Evolutionary conservation across 2,113 vertebrate species (phyloP).

Genomic region (Oncorhynchus gorbuscha): DNA sequence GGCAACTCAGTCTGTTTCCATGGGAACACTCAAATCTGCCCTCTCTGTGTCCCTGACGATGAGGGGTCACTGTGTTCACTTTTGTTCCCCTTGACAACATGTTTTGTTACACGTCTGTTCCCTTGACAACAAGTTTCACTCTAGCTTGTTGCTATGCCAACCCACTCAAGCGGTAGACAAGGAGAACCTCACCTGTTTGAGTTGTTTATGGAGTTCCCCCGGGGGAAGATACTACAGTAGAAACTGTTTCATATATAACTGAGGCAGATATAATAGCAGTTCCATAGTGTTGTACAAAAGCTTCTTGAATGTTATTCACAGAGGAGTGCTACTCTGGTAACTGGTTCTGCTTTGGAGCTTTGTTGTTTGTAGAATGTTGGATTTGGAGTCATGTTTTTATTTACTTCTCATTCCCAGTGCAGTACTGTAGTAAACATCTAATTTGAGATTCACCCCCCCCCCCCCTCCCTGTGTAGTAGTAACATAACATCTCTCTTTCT

Average conservation of each 20-base stretch:
- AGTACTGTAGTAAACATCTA: constrained; percentile 23
- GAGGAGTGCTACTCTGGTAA: constrained; percentile 1
- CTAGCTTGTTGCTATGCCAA: constrained; percentile 71
- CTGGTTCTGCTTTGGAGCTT: not conserved
- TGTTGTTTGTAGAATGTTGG: constrained; percentile 27
- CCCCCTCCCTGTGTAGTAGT: constrained; percentile 23
- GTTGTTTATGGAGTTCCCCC: constrained; percentile 36
- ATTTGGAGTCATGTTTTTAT: constrained; percentile 48
- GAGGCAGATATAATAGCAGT: constrained; percentile 4
- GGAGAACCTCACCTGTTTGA: constrained; percentile 51
- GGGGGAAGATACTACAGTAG: too few species aligned
- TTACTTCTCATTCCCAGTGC: constrained; percentile 24
- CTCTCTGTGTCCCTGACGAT: constrained; percentile 65
- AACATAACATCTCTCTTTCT: not conserved
- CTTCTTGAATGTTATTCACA: constrained; percentile 22
- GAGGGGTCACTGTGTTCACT: constrained; percentile 44
- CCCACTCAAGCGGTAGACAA: constrained; percentile 35
- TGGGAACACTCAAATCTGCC: constrained; percentile 73
- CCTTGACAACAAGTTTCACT: constrained; percentile 34
- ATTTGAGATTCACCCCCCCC: constrained; percentile 19
- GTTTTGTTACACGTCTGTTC: constrained; percentile 28
- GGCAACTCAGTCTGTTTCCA: constrained; percentile 69
- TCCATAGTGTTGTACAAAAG: constrained; percentile 21
- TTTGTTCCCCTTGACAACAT: constrained; percentile 53
- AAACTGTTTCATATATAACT: not conserved